Evolutionary conservation across 2,797 vertebrate genomes (phyloP).

Genomic region (Hirundo rustica): DNA sequence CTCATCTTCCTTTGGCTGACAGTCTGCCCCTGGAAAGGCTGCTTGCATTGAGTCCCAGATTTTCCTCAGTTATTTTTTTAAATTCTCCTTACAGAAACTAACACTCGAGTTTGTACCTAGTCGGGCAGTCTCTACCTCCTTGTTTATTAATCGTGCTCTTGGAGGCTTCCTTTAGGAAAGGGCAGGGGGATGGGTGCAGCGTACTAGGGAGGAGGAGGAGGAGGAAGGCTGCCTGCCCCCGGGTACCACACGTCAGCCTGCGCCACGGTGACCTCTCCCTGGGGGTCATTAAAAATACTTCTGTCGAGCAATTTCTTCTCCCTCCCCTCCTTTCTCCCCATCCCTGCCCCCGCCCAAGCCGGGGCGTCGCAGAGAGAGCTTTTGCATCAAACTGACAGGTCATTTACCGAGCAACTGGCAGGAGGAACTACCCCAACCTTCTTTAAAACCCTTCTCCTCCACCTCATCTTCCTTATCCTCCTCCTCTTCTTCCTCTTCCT

Average conservation of each 20-base stretch:
- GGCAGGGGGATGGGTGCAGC: background rate
- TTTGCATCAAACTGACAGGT: slow-evolving; percentile 28
- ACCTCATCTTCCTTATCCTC: background rate
- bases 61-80: background rate
- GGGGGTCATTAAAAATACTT: slow-evolving; percentile 25
- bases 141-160: background rate
- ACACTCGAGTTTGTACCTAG: background rate
- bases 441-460: background rate
- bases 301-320: background rate
- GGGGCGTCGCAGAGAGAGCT: background rate
- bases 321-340: background rate
- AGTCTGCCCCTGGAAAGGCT: background rate
- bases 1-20: background rate
- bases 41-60: background rate
- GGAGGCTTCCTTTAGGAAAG: background rate
- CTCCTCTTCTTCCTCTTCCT: background rate
- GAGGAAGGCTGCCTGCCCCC: background rate
- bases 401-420: background rate
- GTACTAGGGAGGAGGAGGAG: background rate
- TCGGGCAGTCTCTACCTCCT: background rate
- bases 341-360: background rate
- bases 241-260: background rate
- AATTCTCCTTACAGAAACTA: background rate
- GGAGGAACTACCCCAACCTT: background rate
- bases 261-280: background rate